Base-by-base conservation (phyloP, 2,113 vertebrate genomes). In the Argyrosomus japonicus region DNA sequence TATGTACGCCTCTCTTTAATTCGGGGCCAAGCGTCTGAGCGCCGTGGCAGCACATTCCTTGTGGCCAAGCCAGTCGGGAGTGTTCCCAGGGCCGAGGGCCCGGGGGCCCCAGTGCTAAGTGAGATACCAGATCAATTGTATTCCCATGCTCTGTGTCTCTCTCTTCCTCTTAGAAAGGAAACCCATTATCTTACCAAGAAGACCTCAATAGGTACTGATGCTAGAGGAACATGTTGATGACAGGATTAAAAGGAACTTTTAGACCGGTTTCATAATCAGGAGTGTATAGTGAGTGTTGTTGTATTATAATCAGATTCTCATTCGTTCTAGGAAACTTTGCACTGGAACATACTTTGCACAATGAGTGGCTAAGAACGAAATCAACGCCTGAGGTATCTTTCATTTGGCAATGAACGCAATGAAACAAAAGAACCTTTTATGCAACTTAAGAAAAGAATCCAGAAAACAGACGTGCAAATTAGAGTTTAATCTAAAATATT, bases 121-220 rank as follows among this genome's bases (percentile, higher is more conserved):
- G 94, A 94, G 94, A 95, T 93, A 91, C 90, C 95, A 96, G 93
- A 93, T 90, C 87, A 40, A 90, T 89, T 91, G 79, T 91, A 85
- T 95, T 95, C 94, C 91, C 93, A 95, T 92, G 89, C 86, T 92
- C 81, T 81, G 75, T 85, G 89, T 89, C 87, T 86, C 80, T 83
- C 84, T 87, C 85, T 89, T 88, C 68, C 75, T 91, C 76, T 90
- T 67, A 68, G 68, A 86, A 79, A 89, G 78, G 81, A 89, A 92
- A 86, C 58, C 84, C 84, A 92, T 92, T 90, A 92, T 93, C 89
- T 91, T 83, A 83, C 72, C 56, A 79, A 81, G 88, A 88, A 74
- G 83, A 56, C 64, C 36, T 83, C 80, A 84, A 62, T 81, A 74
- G 81, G 70, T 73, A 72, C 81, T 65, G 63, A 81, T 76, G 74